A percentile compares a stretch with the other conserved stretches of the same genome.
These are phyloP conservation scores for Nephila pilipes DNA, from an alignment of 1,140 invertebrate species.

Conservation along the genomic window DNA sequence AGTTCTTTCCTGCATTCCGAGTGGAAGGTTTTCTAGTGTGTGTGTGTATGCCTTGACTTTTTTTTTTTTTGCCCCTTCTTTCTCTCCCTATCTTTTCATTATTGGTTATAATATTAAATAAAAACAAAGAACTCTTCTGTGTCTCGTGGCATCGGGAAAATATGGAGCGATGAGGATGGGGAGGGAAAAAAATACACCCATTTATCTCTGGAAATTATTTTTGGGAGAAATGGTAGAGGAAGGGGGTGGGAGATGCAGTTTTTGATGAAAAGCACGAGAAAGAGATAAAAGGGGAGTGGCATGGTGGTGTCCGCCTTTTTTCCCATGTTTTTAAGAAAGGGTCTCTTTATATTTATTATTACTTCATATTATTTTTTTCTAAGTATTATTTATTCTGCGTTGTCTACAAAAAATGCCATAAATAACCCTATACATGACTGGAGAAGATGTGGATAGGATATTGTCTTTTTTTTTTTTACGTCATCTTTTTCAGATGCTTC, in stretches of 20 bases:
- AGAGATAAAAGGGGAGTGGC: not conserved
- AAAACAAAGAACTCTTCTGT: not conserved
- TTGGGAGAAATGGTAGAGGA: not conserved
- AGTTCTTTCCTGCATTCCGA: not conserved
- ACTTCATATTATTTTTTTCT: not conserved
- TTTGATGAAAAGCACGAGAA: not conserved
- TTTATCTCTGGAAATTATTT: conserved; percentile 30
- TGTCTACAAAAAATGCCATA: not conserved
- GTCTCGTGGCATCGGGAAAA: not conserved
- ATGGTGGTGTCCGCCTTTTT: not conserved
- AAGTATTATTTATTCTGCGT: not conserved
- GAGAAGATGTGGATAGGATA: not conserved
- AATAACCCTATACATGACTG: not conserved
- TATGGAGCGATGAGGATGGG: not conserved
- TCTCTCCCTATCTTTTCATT: not conserved
- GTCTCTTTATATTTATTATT: not conserved
- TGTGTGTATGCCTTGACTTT: not conserved
- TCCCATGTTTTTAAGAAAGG: not conserved
- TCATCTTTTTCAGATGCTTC: too few relatives aligned
- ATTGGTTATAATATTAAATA: conserved; percentile 48
- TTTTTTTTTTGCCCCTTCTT: not conserved
- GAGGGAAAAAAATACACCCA: not conserved
- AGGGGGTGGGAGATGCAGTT: not conserved
- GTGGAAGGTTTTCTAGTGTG: not conserved
- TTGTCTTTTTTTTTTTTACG: too few relatives aligned